Conservation (phyloP, 2,797 vertebrate species). For the Oceanodroma leucorhoa region DNA sequence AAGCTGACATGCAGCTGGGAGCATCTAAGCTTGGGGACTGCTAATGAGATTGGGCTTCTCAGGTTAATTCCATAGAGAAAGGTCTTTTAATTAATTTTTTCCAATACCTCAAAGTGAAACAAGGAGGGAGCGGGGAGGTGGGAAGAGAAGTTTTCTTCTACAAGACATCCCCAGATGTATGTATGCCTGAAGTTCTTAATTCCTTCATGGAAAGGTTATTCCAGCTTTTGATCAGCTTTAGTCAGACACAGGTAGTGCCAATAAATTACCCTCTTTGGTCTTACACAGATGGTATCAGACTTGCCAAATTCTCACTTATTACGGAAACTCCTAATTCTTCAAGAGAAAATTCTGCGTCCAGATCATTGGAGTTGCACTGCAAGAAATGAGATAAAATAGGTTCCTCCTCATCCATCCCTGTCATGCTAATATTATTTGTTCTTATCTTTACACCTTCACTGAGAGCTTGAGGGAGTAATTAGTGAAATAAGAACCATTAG, state of each 20-base stretch:
- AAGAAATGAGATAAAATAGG: conserved; percentile 17
- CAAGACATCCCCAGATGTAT: not conserved
- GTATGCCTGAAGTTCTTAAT: not conserved
- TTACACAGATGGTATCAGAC: not conserved
- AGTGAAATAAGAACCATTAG: conserved; percentile 12
- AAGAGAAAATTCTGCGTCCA: conserved; percentile 27
- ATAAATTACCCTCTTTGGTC: not conserved
- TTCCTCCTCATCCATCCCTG: not conserved
- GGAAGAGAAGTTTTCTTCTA: not conserved
- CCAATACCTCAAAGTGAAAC: not conserved
- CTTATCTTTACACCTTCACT: conserved; percentile 32
- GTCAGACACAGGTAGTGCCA: not conserved
- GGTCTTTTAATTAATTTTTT: not conserved
- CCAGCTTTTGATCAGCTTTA: conserved; percentile 1
- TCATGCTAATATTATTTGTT: conserved; percentile 9
- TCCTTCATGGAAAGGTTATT: not conserved
- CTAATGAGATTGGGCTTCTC: not conserved
- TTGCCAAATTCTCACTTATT: not conserved
- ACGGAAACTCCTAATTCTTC: not conserved
- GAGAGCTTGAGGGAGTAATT: not conserved
- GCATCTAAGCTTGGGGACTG: not conserved
- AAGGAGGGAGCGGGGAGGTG: not conserved
- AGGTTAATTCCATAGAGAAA: not conserved
- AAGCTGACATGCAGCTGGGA: not conserved
- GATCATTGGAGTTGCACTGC: not conserved